Percentiles rank a stretch among this genome's conserved stretches.
Evolutionary conservation across 2,888 invertebrate genomes (phyloP).

Genomic region (Pollenia amentaria): DNA sequence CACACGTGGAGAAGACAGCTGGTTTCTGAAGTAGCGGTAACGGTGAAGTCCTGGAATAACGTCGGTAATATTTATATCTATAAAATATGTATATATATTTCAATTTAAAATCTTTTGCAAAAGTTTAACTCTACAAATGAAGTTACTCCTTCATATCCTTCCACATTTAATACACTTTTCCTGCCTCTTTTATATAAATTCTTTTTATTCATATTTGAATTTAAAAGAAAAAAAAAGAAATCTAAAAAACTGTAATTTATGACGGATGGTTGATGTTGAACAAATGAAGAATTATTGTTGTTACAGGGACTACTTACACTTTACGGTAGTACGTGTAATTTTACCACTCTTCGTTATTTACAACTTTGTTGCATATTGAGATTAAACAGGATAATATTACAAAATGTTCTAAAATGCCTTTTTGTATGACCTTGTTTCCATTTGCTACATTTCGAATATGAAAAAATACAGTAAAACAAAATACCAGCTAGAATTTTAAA

Average conservation of each 20-base stretch:
- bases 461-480: constrained; percentile 21
- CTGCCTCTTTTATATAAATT: constrained; percentile 12
- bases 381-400: constrained; percentile 60
- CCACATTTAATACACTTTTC: background rate
- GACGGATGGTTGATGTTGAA: constrained; percentile 58
- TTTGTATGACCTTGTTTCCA: constrained; percentile 60
- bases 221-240: constrained; percentile 31
- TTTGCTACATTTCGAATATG: constrained; percentile 35
- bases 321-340: background rate
- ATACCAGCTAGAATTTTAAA: constrained; percentile 37
- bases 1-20: no score
- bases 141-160: constrained; percentile 9
- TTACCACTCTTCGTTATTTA: constrained; percentile 27
- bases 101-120: no score
- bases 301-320: constrained; percentile 17
- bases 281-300: constrained; percentile 62
- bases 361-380: constrained; percentile 53
- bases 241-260: constrained; percentile 56
- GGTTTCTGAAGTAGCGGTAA: no score
- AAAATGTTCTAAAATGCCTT: constrained; percentile 42
- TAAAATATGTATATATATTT: no score
- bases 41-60: no score
- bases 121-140: background rate
- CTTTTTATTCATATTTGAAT: constrained; percentile 16
- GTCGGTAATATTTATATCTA: no score